Base-by-base conservation (phyloP, 2,113 vertebrate genomes). In the Silurus glanis region DNA sequence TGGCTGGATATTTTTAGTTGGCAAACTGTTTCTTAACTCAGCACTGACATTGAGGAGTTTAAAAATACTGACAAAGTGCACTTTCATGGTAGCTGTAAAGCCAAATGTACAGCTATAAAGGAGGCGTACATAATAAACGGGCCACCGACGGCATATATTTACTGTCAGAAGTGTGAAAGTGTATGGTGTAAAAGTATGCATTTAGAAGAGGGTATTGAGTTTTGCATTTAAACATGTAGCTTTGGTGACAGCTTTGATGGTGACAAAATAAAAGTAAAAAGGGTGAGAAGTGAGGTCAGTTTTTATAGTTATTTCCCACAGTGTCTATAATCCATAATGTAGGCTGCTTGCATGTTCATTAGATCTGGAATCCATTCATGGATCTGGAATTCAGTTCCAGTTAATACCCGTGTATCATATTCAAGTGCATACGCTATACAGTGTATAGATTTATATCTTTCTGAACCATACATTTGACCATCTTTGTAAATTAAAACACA, bases 111-210 rank as follows among this genome's bases (percentile, higher is more conserved):
- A 55, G 51, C 74, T 55, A 55, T 55, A 56, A 28, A 0, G 23
- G 25, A 25, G 74, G 74, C 16, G 51, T 78, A 16, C 23, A 55
- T 25, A 76, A 25, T n/a, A 76, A 56, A 55, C 74, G 16, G 51
- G 16, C 72, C 21, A 75, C 49, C 55, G 74, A 55, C 74, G 55
- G 51, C 74, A 78, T 55, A 56, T 25, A 78, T 78, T 78, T 78
- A 78, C 74, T 55, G 23, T 55, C 74, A 55, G 74, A 76, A 2
- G 37, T 37, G 37, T 37, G 37, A 37, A 37, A 37, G 37, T 37
- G 37, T 37, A 37, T 37, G 37, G 37, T 51, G 71, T 51, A 9
- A 55, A 76, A 25, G 13, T 25, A 8, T 56, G 23, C 66, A 4
- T 1, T 66, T 25, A 66, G n/a, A 25, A 66, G 23, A 66, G n/a